Conservation (phyloP, 2,888 invertebrate species). For the Maniola hyperantus region DNA sequence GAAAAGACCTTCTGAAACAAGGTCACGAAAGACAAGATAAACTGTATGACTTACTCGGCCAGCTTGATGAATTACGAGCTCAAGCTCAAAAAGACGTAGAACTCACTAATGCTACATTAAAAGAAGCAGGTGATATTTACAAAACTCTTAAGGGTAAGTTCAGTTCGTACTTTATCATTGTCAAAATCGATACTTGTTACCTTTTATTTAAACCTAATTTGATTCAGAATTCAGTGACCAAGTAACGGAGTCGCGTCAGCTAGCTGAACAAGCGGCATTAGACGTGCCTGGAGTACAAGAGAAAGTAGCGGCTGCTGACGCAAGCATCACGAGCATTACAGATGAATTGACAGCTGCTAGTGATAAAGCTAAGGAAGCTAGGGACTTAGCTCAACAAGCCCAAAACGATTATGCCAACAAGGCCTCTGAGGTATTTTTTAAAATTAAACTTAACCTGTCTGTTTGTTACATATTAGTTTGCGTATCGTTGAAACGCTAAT, state of each 20-base stretch:
- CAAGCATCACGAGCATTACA: slow-evolving; percentile 87
- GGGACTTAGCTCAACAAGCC: slow-evolving; percentile 89
- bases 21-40: slow-evolving; percentile 85
- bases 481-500: too few species aligned
- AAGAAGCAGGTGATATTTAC: slow-evolving; percentile 85
- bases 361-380: slow-evolving; percentile 88
- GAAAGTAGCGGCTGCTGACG: slow-evolving; percentile 84
- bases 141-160: slow-evolving; percentile 85
- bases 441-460: neutral
- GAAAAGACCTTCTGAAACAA: slow-evolving; percentile 86
- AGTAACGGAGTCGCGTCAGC: slow-evolving; percentile 91
- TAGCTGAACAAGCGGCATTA: slow-evolving; percentile 89
- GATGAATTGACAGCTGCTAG: slow-evolving; percentile 89
- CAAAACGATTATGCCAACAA: slow-evolving; percentile 89
- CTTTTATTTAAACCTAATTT: slow-evolving; percentile 17
- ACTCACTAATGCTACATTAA: slow-evolving; percentile 87
- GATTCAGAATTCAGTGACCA: slow-evolving; percentile 92
- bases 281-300: slow-evolving; percentile 89
- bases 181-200: neutral
- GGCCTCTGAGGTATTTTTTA: slow-evolving; percentile 84
- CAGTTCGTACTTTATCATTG: slow-evolving; percentile 27
- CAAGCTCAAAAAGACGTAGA: slow-evolving; percentile 92
- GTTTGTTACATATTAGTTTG: too few species aligned
- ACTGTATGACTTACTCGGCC: slow-evolving; percentile 90
- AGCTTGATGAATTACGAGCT: slow-evolving; percentile 88